Evolutionary conservation across 1,140 invertebrate genomes (phyloP).

Genomic region (Neodiprion virginianus): DNA sequence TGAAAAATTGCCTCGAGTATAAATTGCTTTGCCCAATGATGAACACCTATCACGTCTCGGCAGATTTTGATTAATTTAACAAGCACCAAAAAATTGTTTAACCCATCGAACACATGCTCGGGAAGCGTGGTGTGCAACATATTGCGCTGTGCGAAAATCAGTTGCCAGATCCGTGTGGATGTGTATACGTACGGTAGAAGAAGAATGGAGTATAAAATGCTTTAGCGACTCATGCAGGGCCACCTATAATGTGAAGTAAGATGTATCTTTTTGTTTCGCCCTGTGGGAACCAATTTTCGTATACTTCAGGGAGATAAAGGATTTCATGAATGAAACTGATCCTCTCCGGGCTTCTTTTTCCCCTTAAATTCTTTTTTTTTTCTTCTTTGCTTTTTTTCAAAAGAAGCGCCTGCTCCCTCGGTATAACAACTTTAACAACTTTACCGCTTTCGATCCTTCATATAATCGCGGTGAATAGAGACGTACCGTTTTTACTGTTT

Average conservation of each 20-base stretch:
- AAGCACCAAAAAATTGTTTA: too few species aligned
- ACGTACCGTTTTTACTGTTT: conserved; percentile 9
- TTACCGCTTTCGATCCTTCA: not conserved
- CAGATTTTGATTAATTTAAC: too few species aligned
- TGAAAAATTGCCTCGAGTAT: too few species aligned
- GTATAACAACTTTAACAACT: not conserved
- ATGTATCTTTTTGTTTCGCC: conserved; percentile 38
- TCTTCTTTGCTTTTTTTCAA: too few species aligned
- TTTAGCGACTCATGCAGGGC: not conserved
- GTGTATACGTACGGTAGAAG: too few species aligned
- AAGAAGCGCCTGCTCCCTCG: not conserved
- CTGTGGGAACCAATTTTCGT: conserved; percentile 45
- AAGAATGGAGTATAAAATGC: too few species aligned
- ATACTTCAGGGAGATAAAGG: conserved; percentile 35
- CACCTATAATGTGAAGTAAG: conserved; percentile 29
- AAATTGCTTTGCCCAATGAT: too few species aligned
- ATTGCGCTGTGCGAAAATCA: too few species aligned
- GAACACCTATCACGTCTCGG: too few species aligned
- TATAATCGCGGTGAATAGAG: conserved; percentile 3
- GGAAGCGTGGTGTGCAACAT: too few species aligned
- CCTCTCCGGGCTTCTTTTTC: not conserved
- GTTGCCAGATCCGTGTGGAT: too few species aligned
- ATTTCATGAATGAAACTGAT: conserved; percentile 45
- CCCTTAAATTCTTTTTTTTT: conserved; percentile 13
- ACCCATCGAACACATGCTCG: too few species aligned